Evolutionary conservation across 1,140 invertebrate genomes (phyloP).

Genomic region (Gyrodactylus salaris): DNA sequence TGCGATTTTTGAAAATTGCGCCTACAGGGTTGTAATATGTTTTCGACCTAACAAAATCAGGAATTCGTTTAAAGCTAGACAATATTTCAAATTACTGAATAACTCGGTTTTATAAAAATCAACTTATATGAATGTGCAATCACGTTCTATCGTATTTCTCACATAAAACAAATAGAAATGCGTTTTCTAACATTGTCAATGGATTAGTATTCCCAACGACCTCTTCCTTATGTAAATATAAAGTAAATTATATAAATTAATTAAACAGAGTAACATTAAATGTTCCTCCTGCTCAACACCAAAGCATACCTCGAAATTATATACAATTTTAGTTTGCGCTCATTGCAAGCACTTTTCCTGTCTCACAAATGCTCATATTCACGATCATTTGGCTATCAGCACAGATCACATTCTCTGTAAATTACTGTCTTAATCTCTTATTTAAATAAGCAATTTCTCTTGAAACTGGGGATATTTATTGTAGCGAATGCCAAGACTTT

Average conservation of each 20-base stretch:
- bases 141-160: not conserved
- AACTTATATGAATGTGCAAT: not conserved
- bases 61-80: not conserved
- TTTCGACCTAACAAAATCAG: not conserved
- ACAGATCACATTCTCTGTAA: not conserved
- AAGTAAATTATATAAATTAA: not conserved
- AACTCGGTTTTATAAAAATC: not conserved
- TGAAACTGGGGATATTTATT: slow-evolving; percentile 4
- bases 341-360: not conserved
- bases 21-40: not conserved
- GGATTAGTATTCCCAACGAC: not conserved
- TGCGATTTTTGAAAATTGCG: not conserved
- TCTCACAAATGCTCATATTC: not conserved
- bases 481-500: slow-evolving; percentile 1
- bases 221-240: not conserved
- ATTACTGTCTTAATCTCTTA: not conserved
- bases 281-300: not conserved
- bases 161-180: not conserved
- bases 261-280: not conserved
- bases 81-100: not conserved
- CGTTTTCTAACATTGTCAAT: not conserved
- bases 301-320: not conserved
- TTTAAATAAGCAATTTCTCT: not conserved
- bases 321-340: not conserved
- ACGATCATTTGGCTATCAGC: not conserved